phyloP scores from a whole-genome alignment of 1,140 invertebrate genomes.

The Melitaea cinxia region DNA sequence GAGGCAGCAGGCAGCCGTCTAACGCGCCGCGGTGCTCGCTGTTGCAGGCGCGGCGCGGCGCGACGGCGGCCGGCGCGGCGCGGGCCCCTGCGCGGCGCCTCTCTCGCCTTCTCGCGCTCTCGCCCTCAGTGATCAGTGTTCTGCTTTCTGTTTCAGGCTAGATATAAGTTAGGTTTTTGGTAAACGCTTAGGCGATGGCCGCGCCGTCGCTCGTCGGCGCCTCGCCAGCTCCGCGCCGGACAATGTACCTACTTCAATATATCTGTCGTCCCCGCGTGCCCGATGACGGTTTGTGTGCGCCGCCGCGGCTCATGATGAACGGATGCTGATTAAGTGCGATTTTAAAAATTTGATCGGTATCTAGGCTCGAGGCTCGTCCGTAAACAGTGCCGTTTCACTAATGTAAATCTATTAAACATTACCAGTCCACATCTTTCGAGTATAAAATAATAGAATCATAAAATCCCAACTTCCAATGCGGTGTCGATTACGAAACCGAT shows the following conservation, averaged over 20 bases:
- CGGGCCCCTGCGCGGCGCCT: constrained; percentile 3
- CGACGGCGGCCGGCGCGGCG: constrained; percentile 29
- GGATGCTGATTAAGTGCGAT: neutral
- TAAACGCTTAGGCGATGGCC: constrained; percentile 37
- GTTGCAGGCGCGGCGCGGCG: constrained; percentile 50
- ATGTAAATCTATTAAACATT: no score
- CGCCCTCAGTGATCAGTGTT: constrained; percentile 66
- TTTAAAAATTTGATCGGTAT: neutral
- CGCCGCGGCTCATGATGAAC: constrained; percentile 16
- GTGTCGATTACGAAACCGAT: no score
- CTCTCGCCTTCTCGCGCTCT: constrained; percentile 8
- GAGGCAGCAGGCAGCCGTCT: constrained; percentile 27
- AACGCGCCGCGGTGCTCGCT: constrained; percentile 52
- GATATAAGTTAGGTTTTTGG: constrained; percentile 75
- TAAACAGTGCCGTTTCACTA: neutral
- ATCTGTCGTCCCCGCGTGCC: constrained; percentile 44
- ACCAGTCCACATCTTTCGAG: no score
- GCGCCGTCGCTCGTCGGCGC: constrained; percentile 44
- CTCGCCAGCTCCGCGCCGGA: constrained; percentile 38
- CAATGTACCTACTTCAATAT: constrained; percentile 70
- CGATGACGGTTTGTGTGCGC: constrained; percentile 28
- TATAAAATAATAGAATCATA: no score
- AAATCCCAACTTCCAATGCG: no score
- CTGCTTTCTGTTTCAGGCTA: constrained; percentile 78
- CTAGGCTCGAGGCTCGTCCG: neutral